Evolutionary conservation across 2,888 invertebrate genomes (phyloP).

Genomic region (Caenorhabditis uteleia): DNA sequence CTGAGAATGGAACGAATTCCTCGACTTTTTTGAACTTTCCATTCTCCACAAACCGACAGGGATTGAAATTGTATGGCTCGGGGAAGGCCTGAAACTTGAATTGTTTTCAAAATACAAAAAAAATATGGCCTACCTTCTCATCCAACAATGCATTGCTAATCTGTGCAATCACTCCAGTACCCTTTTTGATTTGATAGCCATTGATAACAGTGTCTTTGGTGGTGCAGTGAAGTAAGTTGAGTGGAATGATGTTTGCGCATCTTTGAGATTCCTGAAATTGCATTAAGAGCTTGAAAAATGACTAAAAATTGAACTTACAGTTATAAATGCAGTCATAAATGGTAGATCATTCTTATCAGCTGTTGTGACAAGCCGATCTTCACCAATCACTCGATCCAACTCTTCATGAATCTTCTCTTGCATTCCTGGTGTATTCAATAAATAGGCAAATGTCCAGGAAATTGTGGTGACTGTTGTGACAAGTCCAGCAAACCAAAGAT

Average conservation of each 20-base stretch:
- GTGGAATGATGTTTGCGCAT: slow-evolving; percentile 36
- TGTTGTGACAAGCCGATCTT: slow-evolving; percentile 36
- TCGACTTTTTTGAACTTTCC: slow-evolving; percentile 47
- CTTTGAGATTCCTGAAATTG: slow-evolving; percentile 33
- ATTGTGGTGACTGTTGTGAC: slow-evolving; percentile 36
- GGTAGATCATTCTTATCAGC: slow-evolving; percentile 38
- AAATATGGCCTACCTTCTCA: too few species aligned
- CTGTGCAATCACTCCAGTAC: slow-evolving; percentile 39
- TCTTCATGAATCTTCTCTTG: slow-evolving; percentile 47
- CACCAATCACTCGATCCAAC: slow-evolving; percentile 43
- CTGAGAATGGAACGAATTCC: slow-evolving; percentile 50
- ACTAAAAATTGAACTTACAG: slow-evolving; percentile 9
- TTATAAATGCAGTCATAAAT: slow-evolving; percentile 38
- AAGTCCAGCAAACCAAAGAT: slow-evolving; percentile 36
- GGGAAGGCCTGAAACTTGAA: too few species aligned
- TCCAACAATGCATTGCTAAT: slow-evolving; percentile 36
- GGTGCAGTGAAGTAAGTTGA: slow-evolving; percentile 31
- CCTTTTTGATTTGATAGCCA: slow-evolving; percentile 23
- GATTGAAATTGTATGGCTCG: slow-evolving; percentile 54
- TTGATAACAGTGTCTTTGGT: slow-evolving; percentile 28
- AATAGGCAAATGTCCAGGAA: slow-evolving; percentile 29
- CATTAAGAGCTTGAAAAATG: not conserved
- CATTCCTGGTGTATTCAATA: slow-evolving; percentile 25
- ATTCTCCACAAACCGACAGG: slow-evolving; percentile 55
- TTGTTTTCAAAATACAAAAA: too few species aligned